These are phyloP conservation scores for Pseudotriccus pelzelni DNA, from an alignment of 2,797 vertebrate species.

Conservation along the genomic window DNA sequence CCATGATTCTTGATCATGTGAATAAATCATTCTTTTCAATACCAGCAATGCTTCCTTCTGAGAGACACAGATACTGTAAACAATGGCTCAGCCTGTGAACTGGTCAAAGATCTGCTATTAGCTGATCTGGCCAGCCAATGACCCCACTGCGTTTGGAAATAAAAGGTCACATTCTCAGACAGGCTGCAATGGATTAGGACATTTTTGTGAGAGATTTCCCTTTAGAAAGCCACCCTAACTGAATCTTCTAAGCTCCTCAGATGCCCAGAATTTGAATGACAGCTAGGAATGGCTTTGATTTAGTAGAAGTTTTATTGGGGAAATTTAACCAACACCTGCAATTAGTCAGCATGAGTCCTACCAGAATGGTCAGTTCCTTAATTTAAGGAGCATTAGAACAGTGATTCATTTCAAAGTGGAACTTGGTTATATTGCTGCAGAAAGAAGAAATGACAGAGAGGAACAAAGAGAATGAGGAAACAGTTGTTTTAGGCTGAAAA, in stretches of 20 bases:
- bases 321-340: conserved; percentile 56
- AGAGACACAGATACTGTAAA: not conserved
- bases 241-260: not conserved
- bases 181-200: not conserved
- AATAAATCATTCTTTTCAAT: not conserved
- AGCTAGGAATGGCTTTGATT: conserved; percentile 19
- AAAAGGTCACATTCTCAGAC: not conserved
- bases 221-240: not conserved
- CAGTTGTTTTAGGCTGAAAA: conserved; percentile 27
- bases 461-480: conserved; percentile 61
- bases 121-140: not conserved
- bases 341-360: conserved; percentile 57
- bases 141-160: not conserved
- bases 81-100: not conserved
- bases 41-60: not conserved
- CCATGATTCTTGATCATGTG: not conserved
- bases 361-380: conserved; percentile 46
- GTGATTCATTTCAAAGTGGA: conserved; percentile 64
- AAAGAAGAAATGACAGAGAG: conserved; percentile 55
- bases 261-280: conserved; percentile 20
- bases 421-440: conserved; percentile 53
- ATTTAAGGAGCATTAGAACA: conserved; percentile 64
- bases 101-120: not conserved
- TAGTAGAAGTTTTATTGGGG: conserved; percentile 26
- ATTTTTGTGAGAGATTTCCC: not conserved